Evolutionary conservation across 2,113 vertebrate genomes (phyloP).

Genomic region (Dunckerocampus dactyliophorus): DNA sequence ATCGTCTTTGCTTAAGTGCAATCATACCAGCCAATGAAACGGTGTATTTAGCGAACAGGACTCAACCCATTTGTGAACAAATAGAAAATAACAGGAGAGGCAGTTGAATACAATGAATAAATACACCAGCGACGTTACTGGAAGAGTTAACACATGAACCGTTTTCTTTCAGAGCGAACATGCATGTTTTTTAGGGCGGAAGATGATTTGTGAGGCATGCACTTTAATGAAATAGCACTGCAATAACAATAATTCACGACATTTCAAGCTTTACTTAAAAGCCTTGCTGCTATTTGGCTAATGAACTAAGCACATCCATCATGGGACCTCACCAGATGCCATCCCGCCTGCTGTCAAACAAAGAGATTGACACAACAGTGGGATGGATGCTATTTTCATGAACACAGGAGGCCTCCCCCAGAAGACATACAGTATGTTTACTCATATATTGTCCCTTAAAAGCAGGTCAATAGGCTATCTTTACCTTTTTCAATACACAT

Average conservation of each 20-base stretch:
- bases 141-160: background rate
- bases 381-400: too few relatives aligned
- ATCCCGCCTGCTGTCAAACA: background rate
- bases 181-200: too few relatives aligned
- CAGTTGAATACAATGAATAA: background rate
- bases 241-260: constrained; percentile 26
- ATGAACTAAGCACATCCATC: background rate
- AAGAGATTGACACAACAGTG: background rate
- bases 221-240: constrained; percentile 34
- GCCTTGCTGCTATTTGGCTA: background rate
- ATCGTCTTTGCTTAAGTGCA: background rate
- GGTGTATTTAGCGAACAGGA: background rate
- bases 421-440: too few relatives aligned
- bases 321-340: background rate
- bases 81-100: background rate
- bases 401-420: too few relatives aligned
- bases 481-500: too few relatives aligned
- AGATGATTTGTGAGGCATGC: background rate
- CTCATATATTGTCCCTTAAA: too few relatives aligned
- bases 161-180: too few relatives aligned
- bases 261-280: background rate
- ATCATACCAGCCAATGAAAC: background rate
- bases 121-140: background rate
- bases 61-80: background rate
- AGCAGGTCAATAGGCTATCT: too few relatives aligned